Evolutionary conservation across 2,797 vertebrate genomes (phyloP), one percentile per base, ranked within the genome.

Genomic region (Protosalanx chinensis): DNA sequence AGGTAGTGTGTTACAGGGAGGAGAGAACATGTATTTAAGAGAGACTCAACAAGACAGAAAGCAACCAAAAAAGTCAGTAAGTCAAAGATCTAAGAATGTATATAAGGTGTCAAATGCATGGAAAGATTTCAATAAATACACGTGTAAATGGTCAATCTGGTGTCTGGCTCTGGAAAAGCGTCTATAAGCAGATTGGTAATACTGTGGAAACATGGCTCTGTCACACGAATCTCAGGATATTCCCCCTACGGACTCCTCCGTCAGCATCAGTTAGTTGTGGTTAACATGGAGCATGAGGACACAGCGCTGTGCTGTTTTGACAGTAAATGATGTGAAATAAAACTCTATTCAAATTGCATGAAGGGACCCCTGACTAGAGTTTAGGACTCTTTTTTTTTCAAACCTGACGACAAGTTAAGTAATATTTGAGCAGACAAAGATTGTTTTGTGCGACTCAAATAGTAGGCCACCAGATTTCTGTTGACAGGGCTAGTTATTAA

Each of bases 401-500:
- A 85, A 85, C 88, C 85, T 71, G 71, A 81, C 79, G 78, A 85
- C 76, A 76, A 83, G 81, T 87, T 86, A 82, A 85, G 85, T 81
- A 77, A 86, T 81, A 79, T 88, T 88, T 82, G 74, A 59, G 68
- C 75, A 90, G 88, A 89, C 88, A 85, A 88, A 89, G 81, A 79
- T 75, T 81, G 82, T 86, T 86, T 88, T 77, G 46, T 66, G 75
- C 82, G 87, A 86, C 84, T 85, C 80, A 72, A 82, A 86, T 78
- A 68, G 75, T 78, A 73, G 77, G 78, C 76, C 70, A 86, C 73
- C 78, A 79, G 23, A 81, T 87, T 92, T 92, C 86, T 90, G 90
- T 92, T 90, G 90, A 92, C 90, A 85, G 75, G 84, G 90, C 88
- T 86, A 79, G 87, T 93, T 90, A 90, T 88, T 87, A 91, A 92